Percentiles rank a stretch among this genome's conserved stretches.
Conservation (phyloP, 2,113 vertebrate genomes). For the Poeciliopsis prolifica region DNA sequence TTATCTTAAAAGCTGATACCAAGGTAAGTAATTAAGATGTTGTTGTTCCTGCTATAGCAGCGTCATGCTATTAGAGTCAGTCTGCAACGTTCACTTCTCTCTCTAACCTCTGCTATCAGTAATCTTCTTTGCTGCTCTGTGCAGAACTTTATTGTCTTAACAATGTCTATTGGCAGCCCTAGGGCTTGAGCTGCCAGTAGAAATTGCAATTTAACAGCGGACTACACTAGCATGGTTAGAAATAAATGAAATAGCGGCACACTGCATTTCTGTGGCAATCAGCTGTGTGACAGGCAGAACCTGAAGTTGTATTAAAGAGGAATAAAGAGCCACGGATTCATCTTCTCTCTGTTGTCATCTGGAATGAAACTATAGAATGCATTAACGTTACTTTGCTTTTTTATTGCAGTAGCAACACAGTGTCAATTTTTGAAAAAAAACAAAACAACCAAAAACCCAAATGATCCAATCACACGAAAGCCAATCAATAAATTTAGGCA, state of each 20-base stretch:
- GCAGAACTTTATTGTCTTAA: not conserved
- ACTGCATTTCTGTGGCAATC: constrained; percentile 10
- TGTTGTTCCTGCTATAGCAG: not conserved
- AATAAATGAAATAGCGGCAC: constrained; percentile 11
- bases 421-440: too few relatives aligned
- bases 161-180: not conserved
- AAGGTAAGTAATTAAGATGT: not conserved
- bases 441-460: too few relatives aligned
- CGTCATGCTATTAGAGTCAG: not conserved
- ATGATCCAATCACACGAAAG: too few relatives aligned
- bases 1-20: not conserved
- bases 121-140: not conserved
- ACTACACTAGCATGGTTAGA: constrained; percentile 13
- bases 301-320: not conserved
- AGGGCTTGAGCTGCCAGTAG: constrained; percentile 12
- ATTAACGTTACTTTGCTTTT: too few relatives aligned
- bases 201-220: not conserved
- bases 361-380: too few relatives aligned
- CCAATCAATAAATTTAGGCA: too few relatives aligned
- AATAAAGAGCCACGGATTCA: not conserved
- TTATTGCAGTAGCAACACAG: too few relatives aligned
- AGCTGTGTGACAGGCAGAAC: constrained; percentile 10
- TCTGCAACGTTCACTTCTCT: not conserved
- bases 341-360: too few relatives aligned
- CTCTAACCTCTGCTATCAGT: too few relatives aligned